A percentile compares a stretch with the other conserved stretches of the same genome.
Evolutionary conservation across 2,797 vertebrate genomes (phyloP).

Genomic region (Gymnothorax reevesii): DNA sequence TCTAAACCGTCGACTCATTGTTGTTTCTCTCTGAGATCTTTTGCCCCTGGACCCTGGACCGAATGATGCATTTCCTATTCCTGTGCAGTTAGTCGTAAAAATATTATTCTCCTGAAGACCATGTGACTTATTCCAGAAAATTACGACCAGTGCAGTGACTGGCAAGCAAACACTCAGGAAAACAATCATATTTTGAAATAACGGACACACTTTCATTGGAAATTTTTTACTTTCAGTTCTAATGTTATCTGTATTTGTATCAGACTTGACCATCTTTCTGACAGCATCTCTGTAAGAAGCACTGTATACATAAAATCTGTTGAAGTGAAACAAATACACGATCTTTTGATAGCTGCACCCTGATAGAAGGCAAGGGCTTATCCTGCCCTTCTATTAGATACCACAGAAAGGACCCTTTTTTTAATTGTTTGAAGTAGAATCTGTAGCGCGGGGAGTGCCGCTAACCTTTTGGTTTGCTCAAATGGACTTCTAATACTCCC

Average conservation of each 20-base stretch:
- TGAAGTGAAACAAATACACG: not conserved
- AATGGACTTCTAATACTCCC: not conserved
- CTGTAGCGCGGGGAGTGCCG: not conserved
- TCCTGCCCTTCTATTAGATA: not conserved
- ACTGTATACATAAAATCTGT: not conserved
- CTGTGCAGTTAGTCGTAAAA: slow-evolving; percentile 36
- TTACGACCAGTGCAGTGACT: not conserved
- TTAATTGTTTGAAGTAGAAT: not conserved
- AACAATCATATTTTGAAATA: not conserved
- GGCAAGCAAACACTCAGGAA: not conserved
- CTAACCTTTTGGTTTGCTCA: not conserved
- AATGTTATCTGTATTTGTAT: not conserved
- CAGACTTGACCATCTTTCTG: not conserved
- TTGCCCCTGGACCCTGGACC: slow-evolving; percentile 52
- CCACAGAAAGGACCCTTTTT: not conserved
- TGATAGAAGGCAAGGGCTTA: not conserved
- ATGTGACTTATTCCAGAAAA: not conserved
- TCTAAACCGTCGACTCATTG: slow-evolving; percentile 47
- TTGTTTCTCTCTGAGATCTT: slow-evolving; percentile 44
- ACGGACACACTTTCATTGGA: not conserved
- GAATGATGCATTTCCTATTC: slow-evolving; percentile 36
- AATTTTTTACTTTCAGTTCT: not conserved
- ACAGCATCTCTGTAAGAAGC: not conserved
- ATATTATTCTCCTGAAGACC: not conserved
- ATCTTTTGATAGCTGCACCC: not conserved